phyloP scores from a whole-genome alignment of 1,140 invertebrate species.

The Drosophila trapezifrons region DNA sequence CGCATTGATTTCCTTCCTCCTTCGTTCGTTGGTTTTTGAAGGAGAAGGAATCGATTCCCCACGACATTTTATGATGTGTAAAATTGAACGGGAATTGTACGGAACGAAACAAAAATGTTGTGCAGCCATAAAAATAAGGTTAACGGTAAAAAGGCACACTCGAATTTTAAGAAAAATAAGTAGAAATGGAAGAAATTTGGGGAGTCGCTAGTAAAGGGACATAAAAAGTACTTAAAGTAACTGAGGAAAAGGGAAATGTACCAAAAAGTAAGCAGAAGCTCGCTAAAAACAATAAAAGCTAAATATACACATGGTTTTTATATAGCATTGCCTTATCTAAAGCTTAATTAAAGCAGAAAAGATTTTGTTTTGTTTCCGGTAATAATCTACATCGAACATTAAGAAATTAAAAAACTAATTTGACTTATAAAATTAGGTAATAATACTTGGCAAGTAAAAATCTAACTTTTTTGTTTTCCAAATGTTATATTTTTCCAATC shows the following conservation, averaged over 20 bases:
- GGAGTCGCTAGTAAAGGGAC: slow-evolving; percentile 7
- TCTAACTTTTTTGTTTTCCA: too few species aligned
- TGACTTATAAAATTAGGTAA: background rate
- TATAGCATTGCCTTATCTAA: too few species aligned
- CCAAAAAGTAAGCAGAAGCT: background rate
- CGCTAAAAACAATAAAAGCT: background rate
- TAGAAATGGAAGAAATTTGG: slow-evolving; percentile 3
- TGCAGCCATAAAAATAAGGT: slow-evolving; percentile 25
- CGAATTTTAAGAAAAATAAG: slow-evolving; percentile 5
- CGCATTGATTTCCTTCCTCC: slow-evolving; percentile 63
- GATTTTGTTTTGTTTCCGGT: too few species aligned
- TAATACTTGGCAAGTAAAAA: background rate
- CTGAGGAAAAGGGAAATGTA: background rate
- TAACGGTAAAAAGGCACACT: slow-evolving; percentile 8
- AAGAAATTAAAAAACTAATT: background rate
- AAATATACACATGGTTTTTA: background rate
- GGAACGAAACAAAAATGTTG: slow-evolving; percentile 13
- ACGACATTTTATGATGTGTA: slow-evolving; percentile 68
- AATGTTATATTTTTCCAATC: too few species aligned
- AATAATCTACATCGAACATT: background rate
- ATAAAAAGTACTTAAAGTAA: slow-evolving; percentile 1
- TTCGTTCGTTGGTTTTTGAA: background rate
- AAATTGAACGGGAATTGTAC: slow-evolving; percentile 60
- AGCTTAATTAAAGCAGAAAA: background rate
- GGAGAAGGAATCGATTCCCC: slow-evolving; percentile 37